These are phyloP conservation scores for Rousettus madagascariensis DNA, from an alignment of 2,797 vertebrate species.

Conservation along the genomic window DNA sequence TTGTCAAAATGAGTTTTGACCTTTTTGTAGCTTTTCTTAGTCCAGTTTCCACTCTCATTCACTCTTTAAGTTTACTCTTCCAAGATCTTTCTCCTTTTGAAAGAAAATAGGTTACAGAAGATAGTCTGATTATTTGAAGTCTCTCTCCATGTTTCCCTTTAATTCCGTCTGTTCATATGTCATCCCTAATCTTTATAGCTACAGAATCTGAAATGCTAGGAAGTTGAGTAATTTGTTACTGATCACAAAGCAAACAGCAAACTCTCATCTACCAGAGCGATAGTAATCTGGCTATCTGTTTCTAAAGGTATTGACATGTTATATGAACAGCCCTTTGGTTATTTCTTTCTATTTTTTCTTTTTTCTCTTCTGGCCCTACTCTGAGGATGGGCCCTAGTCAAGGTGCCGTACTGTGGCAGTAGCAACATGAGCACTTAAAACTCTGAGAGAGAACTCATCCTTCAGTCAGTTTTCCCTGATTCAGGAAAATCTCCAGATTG, in stretches of 20 bases:
- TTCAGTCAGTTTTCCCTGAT: not conserved
- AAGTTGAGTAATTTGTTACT: not conserved
- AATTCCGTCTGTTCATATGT: not conserved
- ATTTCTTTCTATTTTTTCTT: not conserved
- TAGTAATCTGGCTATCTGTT: not conserved
- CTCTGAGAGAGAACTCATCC: not conserved
- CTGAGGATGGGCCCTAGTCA: not conserved
- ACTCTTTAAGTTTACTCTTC: not conserved
- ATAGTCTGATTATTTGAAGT: slow-evolving; percentile 2
- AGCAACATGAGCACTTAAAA: not conserved
- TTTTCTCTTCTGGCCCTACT: not conserved
- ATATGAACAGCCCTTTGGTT: not conserved
- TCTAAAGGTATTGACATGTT: slow-evolving; percentile 10
- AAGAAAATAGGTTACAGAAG: not conserved
- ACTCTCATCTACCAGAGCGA: not conserved
- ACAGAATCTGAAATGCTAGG: not conserved
- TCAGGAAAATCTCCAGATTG: not conserved
- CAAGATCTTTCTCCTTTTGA: slow-evolving; percentile 7
- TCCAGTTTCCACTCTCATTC: not conserved
- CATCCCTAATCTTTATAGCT: not conserved
- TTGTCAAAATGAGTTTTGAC: not conserved
- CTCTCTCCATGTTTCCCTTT: not conserved
- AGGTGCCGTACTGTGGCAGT: not conserved
- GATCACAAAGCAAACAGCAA: not conserved
- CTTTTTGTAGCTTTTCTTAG: not conserved